Evolutionary conservation across 1,140 invertebrate species (phyloP).

Genomic region (Apis cerana): DNA sequence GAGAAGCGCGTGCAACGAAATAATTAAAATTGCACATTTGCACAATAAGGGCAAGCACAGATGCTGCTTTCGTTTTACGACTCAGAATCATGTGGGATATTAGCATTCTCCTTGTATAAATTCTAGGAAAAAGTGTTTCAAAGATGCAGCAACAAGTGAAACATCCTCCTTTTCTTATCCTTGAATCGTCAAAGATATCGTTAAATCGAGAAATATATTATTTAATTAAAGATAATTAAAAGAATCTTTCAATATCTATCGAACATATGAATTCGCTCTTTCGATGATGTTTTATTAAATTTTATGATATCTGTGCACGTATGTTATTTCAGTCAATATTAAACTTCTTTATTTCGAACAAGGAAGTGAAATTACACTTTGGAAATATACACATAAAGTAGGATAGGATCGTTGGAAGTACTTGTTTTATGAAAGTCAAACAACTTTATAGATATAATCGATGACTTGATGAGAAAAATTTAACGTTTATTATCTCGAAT

Average conservation of each 20-base stretch:
- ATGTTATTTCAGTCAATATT: too few relatives aligned
- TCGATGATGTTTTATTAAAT: too few relatives aligned
- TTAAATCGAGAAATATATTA: slow-evolving; percentile 1
- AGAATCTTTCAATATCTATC: background rate
- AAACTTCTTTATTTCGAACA: too few relatives aligned
- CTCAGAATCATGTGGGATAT: background rate
- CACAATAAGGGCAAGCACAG: background rate
- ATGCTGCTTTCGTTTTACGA: background rate
- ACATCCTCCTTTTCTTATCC: background rate
- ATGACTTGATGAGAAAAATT: too few relatives aligned
- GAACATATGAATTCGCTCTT: background rate
- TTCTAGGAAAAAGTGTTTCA: background rate
- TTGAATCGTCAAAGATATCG: background rate
- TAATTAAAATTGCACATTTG: background rate
- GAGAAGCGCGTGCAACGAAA: too few relatives aligned
- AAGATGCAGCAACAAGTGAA: slow-evolving; percentile 46
- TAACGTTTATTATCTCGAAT: too few relatives aligned
- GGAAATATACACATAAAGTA: too few relatives aligned
- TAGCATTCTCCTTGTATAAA: background rate
- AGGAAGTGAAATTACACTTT: too few relatives aligned
- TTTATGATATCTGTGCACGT: too few relatives aligned
- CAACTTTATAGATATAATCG: too few relatives aligned
- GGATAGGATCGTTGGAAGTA: too few relatives aligned
- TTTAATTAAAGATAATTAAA: slow-evolving; percentile 24
- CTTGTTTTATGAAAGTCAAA: too few relatives aligned